Evolutionary conservation across 92 coral and sea anemone species (phyloP).

Genomic region (Siderastrea siderea): DNA sequence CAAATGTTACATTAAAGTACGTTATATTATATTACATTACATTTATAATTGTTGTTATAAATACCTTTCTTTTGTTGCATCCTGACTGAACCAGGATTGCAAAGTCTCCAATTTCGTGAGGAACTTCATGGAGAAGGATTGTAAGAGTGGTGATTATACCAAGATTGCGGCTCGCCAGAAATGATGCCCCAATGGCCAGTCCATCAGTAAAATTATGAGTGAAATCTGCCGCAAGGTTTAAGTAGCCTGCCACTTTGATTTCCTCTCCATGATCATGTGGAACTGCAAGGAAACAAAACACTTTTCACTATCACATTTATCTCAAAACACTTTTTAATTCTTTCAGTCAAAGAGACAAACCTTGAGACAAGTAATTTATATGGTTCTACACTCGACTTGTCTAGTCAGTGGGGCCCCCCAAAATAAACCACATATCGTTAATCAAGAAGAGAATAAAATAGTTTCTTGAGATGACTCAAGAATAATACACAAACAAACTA

Average conservation of each 20-base stretch:
- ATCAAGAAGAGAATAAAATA: no score
- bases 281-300: conserved; percentile 3
- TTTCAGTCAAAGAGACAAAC: no score
- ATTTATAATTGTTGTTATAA: no score
- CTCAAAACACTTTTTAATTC: not conserved
- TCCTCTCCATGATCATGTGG: conserved; percentile 67
- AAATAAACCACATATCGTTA: no score
- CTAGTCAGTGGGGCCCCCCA: no score
- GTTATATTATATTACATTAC: no score
- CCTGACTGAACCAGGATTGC: conserved; percentile 98
- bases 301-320: not conserved
- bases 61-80: conserved; percentile 91
- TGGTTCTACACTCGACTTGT: no score
- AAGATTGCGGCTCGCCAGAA: conserved; percentile 91
- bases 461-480: no score
- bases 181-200: conserved; percentile 98
- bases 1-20: no score
- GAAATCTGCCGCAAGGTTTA: conserved; percentile 97
- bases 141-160: conserved; percentile 96
- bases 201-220: conserved; percentile 99
- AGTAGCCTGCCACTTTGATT: conserved; percentile 97
- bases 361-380: no score
- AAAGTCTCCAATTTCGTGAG: conserved; percentile 99
- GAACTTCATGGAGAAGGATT: conserved; percentile 96
- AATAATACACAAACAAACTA: no score